Evolutionary conservation across 2,113 vertebrate genomes (phyloP), one percentile per base, ranked within the genome.

Genomic region (Microcebus murinus): DNA sequence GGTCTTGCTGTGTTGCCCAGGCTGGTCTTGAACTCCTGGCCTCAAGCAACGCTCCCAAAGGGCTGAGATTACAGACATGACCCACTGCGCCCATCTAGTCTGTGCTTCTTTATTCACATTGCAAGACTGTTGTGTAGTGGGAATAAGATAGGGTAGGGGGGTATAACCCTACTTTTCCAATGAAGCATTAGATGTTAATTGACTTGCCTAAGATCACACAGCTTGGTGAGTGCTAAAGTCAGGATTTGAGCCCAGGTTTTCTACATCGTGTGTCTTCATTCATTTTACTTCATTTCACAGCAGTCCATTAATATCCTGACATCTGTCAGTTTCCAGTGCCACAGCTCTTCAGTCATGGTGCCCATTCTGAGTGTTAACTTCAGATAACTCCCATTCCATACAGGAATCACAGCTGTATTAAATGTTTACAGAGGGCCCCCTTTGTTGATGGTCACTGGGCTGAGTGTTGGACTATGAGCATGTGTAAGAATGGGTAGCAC

Each of bases 321-420:
- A 13, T 59, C 80, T 93, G 21, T 61, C 48, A 65, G 36, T 42
- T 85, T 67, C 36, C 27, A 34, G 3, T 18, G 13, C 76, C 59
- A 63, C 11, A 86, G 50, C n/a, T 88, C 23, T 82, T 82, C 14
- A 45, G 48, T 94, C 80, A 50, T 23, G 23, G 89, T 55, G 59
- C 67, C 59, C 31, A 34, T 93, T 80, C 77, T 91, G 48, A 90
- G 52, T 48, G 73, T 73, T 88, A 91, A 85, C 76, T 93, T 86
- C 48, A 68, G 10, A 82, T 42, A 71, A 80, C 9, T 76, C n/a
- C 21, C 48, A 57, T 82, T 86, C 21, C 48, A 57, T 82, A 50
- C 71, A 87, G 61, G 55, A 48, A 63, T 27, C 61, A 63, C 61
- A 63, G 25, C 61, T 63, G 61, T 63, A 29, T 63, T 29, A 27